Conservation (phyloP, 2,113 vertebrate genomes). For the Sinocyclocheilus maitianheensis region DNA sequence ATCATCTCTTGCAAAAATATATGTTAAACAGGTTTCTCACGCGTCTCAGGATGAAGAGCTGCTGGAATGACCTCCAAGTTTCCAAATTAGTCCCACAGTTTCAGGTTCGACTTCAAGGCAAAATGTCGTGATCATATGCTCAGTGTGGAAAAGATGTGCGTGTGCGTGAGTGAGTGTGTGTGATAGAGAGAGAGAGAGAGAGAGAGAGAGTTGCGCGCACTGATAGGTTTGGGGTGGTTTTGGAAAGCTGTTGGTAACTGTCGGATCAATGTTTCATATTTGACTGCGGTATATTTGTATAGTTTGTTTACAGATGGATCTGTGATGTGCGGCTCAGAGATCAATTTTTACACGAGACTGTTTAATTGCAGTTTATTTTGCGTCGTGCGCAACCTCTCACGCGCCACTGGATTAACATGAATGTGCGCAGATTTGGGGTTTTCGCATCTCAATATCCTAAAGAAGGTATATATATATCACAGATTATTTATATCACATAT, state of each 20-base stretch:
- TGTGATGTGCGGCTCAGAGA: constrained; percentile 2
- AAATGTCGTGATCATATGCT: constrained; percentile 37
- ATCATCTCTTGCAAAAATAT: constrained; percentile 57
- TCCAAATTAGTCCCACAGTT: constrained; percentile 57
- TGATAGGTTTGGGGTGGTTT: constrained; percentile 46
- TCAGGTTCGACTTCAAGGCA: constrained; percentile 48
- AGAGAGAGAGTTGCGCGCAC: constrained; percentile 54
- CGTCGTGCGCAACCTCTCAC: constrained; percentile 42
- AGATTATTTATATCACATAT: not conserved
- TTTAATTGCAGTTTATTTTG: constrained; percentile 32
- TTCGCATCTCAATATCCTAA: not conserved
- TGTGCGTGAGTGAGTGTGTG: not conserved
- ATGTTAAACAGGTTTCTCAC: constrained; percentile 50
- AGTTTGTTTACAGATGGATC: not conserved
- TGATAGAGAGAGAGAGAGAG: not conserved
- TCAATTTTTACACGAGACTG: not conserved
- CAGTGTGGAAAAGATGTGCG: not conserved
- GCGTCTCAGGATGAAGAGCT: constrained; percentile 60
- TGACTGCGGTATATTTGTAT: not conserved
- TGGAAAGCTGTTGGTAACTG: constrained; percentile 56
- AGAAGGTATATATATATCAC: constrained; percentile 14
- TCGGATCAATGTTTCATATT: constrained; percentile 23
- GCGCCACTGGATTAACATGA: not conserved
- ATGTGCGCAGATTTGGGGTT: constrained; percentile 14
- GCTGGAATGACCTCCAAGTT: constrained; percentile 59